phyloP scores from a whole-genome alignment of 2,113 vertebrate genomes.

The Ictalurus furcatus region DNA sequence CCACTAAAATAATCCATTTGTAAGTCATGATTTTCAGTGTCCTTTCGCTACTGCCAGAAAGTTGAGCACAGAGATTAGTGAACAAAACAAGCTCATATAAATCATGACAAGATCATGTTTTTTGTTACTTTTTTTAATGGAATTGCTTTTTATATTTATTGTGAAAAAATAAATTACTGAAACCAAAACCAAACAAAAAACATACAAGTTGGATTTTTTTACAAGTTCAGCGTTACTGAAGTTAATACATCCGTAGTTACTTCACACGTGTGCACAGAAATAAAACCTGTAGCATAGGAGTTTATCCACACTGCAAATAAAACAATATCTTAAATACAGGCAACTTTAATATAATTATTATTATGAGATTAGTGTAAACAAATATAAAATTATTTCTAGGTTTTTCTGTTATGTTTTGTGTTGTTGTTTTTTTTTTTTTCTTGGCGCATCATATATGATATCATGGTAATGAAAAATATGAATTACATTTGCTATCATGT shows the following conservation, averaged over 20 bases:
- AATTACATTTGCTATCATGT: not conserved
- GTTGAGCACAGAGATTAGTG: not conserved
- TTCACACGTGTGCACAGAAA: not conserved
- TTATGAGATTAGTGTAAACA: no score
- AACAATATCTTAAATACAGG: no score
- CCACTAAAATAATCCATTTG: not conserved
- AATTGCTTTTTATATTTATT: not conserved
- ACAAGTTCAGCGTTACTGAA: not conserved
- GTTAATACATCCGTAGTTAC: not conserved
- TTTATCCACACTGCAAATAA: not conserved
- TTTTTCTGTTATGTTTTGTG: not conserved
- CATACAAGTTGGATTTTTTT: not conserved
- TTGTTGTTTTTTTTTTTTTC: no score
- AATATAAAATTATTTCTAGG: not conserved
- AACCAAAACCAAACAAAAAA: no score
- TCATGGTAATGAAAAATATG: no score
- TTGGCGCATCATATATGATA: no score
- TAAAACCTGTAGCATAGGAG: not conserved
- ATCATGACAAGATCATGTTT: not conserved
- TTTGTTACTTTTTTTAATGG: not conserved
- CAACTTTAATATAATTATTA: no score
- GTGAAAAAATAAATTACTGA: no score
- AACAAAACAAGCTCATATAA: not conserved
- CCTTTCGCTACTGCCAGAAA: not conserved
- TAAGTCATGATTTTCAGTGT: not conserved